Base-by-base conservation (phyloP, 2,113 vertebrate species). In the Hucho hucho region DNA sequence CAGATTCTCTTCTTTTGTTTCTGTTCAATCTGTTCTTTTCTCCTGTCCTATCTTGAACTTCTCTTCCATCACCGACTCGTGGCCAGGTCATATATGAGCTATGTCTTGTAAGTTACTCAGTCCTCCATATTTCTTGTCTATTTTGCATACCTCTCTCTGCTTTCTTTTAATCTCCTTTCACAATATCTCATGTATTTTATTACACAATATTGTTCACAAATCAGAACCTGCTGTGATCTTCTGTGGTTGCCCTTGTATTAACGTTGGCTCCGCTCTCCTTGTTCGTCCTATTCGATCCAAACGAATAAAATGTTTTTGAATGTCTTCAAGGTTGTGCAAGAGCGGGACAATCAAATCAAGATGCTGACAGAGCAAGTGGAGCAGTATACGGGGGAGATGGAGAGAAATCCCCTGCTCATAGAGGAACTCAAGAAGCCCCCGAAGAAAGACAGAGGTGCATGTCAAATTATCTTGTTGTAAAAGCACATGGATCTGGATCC, bases 321-420 rank as follows among this genome's bases (percentile, higher is more conserved):
- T 81, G 18, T 29, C 28, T 24, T 26, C 18, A 53, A 99, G 98
- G 95, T 92, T 1, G 80, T 99, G 72, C 95, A 98, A 80, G 96
- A 97, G 61, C 85, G 97, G 84, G 97, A 99, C 81, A 92, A 88
- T 86, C 96, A 97, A 77, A 96, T 99, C 87, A 95, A 94, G 86
- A 87, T 96, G 86, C 94, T 99, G 68, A 94, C 93, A 67, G 96
- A 96, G 43, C 95, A 97, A 89, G 90, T 96, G 46, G 94, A 96
- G 83, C 95, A 95, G 58, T 97, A 96, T 69, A 98, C 97, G 0
- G 91, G 90, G 56, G 98, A 99, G 74, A 97, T 98, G 97, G 95
- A 98, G 85, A 95, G 91, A 84, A 95, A 96, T 85, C 89, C 93
- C 0, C 76, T 86, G 2, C 63, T 98, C 59, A 94, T 98, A 47